phyloP scores from a whole-genome alignment of 2,797 vertebrate species.

The Agapornis canus region DNA sequence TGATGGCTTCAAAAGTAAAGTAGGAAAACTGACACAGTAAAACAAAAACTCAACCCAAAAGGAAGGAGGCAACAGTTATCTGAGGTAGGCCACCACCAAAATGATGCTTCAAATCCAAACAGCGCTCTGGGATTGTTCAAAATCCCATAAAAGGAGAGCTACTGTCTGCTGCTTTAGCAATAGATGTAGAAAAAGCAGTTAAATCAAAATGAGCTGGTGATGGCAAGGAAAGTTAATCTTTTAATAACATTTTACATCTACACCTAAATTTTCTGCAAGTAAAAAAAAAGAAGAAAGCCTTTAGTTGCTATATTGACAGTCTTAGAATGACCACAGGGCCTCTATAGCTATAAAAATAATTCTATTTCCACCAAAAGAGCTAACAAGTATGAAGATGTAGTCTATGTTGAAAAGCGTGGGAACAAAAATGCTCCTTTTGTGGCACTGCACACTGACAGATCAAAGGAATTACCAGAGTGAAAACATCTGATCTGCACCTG shows the following conservation, averaged over 20 bases:
- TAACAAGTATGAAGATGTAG: neutral
- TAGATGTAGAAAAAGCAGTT: neutral
- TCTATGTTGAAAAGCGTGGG: neutral
- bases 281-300: neutral
- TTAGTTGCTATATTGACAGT: neutral
- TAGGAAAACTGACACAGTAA: neutral
- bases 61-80: conserved; percentile 53
- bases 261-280: neutral
- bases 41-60: neutral
- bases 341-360: neutral
- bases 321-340: neutral
- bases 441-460: conserved; percentile 11
- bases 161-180: conserved; percentile 6
- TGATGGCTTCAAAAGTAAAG: conserved; percentile 43
- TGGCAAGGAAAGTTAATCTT: neutral
- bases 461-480: neutral
- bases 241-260: neutral
- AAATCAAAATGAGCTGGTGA: neutral
- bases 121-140: neutral
- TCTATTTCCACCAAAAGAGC: neutral
- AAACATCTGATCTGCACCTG: neutral
- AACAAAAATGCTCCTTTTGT: neutral
- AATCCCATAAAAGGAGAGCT: conserved; percentile 44
- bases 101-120: conserved; percentile 32
- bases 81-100: conserved; percentile 76